These are phyloP conservation scores for Sesia apiformis DNA, from an alignment of 2,888 invertebrate genomes.

Conservation along the genomic window DNA sequence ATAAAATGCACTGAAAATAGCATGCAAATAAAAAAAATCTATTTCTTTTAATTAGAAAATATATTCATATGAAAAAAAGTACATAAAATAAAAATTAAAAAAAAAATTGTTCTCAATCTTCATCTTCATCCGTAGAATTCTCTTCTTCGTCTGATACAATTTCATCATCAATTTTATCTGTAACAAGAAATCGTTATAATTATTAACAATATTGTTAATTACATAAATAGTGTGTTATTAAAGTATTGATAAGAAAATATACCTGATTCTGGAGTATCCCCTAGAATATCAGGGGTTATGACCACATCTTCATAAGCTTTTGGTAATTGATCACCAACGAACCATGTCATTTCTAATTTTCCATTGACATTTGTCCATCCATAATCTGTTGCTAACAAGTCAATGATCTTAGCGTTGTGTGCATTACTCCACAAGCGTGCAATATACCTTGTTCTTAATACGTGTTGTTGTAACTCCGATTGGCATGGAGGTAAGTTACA, in stretches of 20 bases:
- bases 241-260: slow-evolving; percentile 3
- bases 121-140: not conserved
- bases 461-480: slow-evolving; percentile 15
- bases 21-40: not conserved
- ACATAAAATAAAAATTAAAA: no score
- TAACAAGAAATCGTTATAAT: not conserved
- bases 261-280: slow-evolving; percentile 12
- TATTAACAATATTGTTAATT: slow-evolving; percentile 5
- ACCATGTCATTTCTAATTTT: no score
- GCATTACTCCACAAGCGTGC: slow-evolving; percentile 16
- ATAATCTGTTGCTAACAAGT: slow-evolving; percentile 15
- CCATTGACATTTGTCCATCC: no score
- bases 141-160: not conserved
- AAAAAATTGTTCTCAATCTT: not conserved
- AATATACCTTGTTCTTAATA: not conserved
- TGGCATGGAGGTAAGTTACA: slow-evolving; percentile 15
- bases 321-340: slow-evolving; percentile 14
- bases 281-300: slow-evolving; percentile 16
- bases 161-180: not conserved
- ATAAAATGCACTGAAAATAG: not conserved
- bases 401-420: slow-evolving; percentile 9
- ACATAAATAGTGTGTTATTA: slow-evolving; percentile 7
- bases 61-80: not conserved
- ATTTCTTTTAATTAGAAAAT: not conserved
- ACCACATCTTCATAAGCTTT: no score